Base-by-base conservation (phyloP, 2,113 vertebrate species). In the Protobothrops flavoviridis region DNA sequence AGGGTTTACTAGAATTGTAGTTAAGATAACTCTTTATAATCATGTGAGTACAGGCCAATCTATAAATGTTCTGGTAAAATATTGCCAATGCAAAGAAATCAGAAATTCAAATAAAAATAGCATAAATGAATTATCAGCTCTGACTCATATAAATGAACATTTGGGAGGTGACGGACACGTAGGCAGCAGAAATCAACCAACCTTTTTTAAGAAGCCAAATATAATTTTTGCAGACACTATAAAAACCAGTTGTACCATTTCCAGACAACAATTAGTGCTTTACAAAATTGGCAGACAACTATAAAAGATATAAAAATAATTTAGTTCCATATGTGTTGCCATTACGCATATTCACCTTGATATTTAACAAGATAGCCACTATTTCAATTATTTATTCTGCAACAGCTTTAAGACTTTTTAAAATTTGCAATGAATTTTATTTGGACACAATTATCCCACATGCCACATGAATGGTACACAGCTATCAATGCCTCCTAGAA, bases 51-150 rank as follows among this genome's bases (percentile, higher is more conserved):
- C 57, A 89, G 92, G 52, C 90, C 94, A 94, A 96, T 88, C 45
- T 92, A 50, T 95, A 93, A 87, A 4, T 92, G n/a, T 94, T 20
- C 24, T 95, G 94, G 89, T 94, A 92, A 91, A 96, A 95, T n/a
- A 89, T 86, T 81, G 4, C 93, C 13, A 12, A 59, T 91, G 13
- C 88, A 96, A 96, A 93, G 29, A 93, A 90, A 1, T 90, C 2
- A 20, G 50, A 87, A 92, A 94, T 29, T 74, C 26, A 93, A 92
- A 94, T 87, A 24, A 94, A 88, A 96, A 93, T 90, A 94, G 29
- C 50, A 12, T n/a, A 85, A 87, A 95, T 39, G 15, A 13, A 0
- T 48, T 45, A 86, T 55, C 33, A 48, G 61, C 90, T 69, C n/a
- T 53, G 29, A 39, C 3, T 94, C n/a, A 74, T 17, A 3, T 90